Percentiles rank a stretch among this genome's conserved stretches.
phyloP scores from a whole-genome alignment of 2,797 vertebrate species.

The Basileuterus tristriatus region DNA sequence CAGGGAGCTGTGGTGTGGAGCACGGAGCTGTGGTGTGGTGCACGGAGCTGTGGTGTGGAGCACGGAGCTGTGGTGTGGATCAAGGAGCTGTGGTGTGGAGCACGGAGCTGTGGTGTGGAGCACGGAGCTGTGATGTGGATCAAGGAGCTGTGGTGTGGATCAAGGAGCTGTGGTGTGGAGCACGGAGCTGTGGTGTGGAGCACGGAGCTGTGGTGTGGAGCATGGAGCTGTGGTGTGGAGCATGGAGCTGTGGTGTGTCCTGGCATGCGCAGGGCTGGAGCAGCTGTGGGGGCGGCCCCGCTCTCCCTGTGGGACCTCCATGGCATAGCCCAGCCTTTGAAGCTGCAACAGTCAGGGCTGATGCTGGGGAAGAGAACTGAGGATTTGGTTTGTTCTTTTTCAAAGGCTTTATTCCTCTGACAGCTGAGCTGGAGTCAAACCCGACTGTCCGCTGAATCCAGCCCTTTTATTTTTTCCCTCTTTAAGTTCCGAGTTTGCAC shows the following conservation, averaged over 20 bases:
- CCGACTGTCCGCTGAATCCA: background rate
- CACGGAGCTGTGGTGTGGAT: fast-evolving
- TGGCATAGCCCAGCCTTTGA: constrained; percentile 4
- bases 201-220: too few species aligned
- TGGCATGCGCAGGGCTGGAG: fast-evolving
- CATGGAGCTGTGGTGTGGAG: background rate
- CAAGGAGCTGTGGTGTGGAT: too few species aligned
- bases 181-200: too few species aligned
- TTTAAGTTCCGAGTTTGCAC: background rate
- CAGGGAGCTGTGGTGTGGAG: background rate
- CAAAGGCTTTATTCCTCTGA: constrained; percentile 58
- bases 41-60: background rate
- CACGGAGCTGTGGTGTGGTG: fast-evolving
- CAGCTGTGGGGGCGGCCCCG: fast-evolving
- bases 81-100: background rate
- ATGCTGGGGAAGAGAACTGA: background rate
- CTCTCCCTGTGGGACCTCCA: background rate
- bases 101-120: fast-evolving
- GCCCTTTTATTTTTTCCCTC: constrained; percentile 46
- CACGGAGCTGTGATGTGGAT: too few species aligned
- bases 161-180: too few species aligned
- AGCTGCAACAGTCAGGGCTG: background rate
- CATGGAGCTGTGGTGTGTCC: too few species aligned
- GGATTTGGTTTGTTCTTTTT: constrained; percentile 51
- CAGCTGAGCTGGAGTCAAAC: constrained; percentile 24